Conservation (phyloP, 1,140 invertebrate species). For the Megalopta genalis region DNA sequence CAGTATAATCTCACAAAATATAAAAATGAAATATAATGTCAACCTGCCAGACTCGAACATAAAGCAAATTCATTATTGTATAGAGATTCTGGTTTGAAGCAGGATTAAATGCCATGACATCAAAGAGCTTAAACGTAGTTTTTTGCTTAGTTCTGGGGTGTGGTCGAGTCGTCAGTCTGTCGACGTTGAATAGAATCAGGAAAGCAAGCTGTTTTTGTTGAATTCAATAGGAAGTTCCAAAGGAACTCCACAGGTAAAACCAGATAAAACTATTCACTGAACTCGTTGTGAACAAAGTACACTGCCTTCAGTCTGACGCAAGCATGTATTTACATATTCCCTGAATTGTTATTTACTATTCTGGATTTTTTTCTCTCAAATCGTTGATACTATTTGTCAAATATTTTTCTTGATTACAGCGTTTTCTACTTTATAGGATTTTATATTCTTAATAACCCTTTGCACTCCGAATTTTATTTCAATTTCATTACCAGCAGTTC, state of each 20-base stretch:
- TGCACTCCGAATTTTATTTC: too few species aligned
- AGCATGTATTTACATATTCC: not conserved
- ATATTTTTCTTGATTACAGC: too few species aligned
- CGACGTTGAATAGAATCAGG: constrained; percentile 27
- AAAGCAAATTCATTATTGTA: not conserved
- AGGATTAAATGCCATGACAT: constrained; percentile 21
- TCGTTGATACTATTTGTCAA: too few species aligned
- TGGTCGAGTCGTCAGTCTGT: constrained; percentile 16
- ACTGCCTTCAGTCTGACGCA: too few species aligned
- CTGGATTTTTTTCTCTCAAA: too few species aligned
- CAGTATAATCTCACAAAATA: too few species aligned
- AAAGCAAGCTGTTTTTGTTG: constrained; percentile 57
- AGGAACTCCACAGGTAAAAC: constrained; percentile 1
- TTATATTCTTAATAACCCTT: too few species aligned
- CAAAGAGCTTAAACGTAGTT: constrained; percentile 28
- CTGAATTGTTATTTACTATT: too few species aligned
- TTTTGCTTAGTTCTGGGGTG: constrained; percentile 24
- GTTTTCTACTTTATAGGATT: too few species aligned
- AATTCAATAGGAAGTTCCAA: constrained; percentile 39
- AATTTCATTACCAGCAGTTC: too few species aligned
- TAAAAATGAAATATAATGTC: too few species aligned
- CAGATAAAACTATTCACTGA: not conserved
- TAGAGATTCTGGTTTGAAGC: not conserved
- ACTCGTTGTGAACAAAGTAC: constrained; percentile 1
- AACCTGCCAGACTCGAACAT: too few species aligned